Evolutionary conservation across 1,140 invertebrate genomes (phyloP), one percentile per base, ranked within the genome.

Genomic region (Batillaria attramentaria): DNA sequence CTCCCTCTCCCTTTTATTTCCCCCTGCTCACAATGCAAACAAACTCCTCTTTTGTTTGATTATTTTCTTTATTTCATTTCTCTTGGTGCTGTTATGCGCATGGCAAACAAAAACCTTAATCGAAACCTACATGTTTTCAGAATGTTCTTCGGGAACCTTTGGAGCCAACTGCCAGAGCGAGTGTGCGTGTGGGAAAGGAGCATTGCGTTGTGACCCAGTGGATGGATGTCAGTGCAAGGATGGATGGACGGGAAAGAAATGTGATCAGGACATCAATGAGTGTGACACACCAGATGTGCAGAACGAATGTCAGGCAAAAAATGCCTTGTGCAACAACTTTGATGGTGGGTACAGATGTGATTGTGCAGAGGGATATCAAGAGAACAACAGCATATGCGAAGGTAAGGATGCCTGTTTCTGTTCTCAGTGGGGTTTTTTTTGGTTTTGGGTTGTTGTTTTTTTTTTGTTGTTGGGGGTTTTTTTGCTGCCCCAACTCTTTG

Each of bases 181-280:
- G 4, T 79, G 77, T 42, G 50, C 35, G 20, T 79, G 77, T 62
- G 50, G 70, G 39, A 39, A 8, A 28, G n/a, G 66, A n/a, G 68
- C 31, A 10, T 18, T 5, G 18, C 24, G 13, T 3, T 79, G 77
- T 42, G 57, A 72, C 46, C 37, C n/a, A 0, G 50, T 72, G 20
- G 43, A 31, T 13, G 77, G 77, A 24, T 79, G 77, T 65, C 20
- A 62, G 31, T 79, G 77, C 70, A 72, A 31, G 6, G 3, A 16
- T 5, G 77, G 77, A 16, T 79, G 69, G 69, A 60, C 20, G 28
- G 77, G 69, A 1, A 33, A 3, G 20, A 79, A 77, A 18, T 77
- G 41, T 46, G 65, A 43, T 31, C n/a, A 39, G 37, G 62, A 78
- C 41, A 31, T 78, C 24, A 41, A 78, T 31, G 77, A 78, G 69